These are phyloP conservation scores for Aleiodes sp. DNA, from an alignment of 1,140 invertebrate species.

Conservation along the genomic window DNA sequence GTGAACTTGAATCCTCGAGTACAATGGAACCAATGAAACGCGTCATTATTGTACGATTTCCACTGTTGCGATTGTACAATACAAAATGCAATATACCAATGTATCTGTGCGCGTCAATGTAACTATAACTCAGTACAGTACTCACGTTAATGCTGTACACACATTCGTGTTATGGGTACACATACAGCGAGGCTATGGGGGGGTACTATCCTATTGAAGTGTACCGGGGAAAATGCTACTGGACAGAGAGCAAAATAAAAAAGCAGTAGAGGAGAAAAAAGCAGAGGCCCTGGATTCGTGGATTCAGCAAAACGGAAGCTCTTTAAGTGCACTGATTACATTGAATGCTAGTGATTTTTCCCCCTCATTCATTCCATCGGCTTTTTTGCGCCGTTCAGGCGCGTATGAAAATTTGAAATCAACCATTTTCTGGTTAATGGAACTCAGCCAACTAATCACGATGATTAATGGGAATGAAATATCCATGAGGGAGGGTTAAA, in stretches of 20 bases:
- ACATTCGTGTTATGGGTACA: background rate
- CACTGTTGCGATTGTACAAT: constrained; percentile 46
- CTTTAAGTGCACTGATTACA: constrained; percentile 11
- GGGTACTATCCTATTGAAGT: background rate
- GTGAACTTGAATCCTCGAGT: constrained; percentile 48
- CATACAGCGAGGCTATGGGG: too few relatives aligned
- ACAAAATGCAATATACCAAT: constrained; percentile 51
- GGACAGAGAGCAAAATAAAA: background rate
- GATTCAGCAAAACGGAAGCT: constrained; percentile 10
- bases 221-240: constrained; percentile 1
- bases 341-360: background rate
- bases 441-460: constrained; percentile 37
- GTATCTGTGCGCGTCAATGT: constrained; percentile 9
- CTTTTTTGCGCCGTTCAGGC: background rate
- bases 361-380: background rate
- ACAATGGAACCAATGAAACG: constrained; percentile 54
- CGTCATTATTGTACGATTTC: constrained; percentile 48
- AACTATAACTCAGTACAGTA: constrained; percentile 2
- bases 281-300: background rate
- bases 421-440: background rate
- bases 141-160: background rate
- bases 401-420: background rate
- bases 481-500: constrained; percentile 36
- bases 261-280: background rate
- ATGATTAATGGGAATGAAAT: constrained; percentile 41